Evolutionary conservation across 1,140 invertebrate species (phyloP).

Genomic region (Drosophila trapezifrons): DNA sequence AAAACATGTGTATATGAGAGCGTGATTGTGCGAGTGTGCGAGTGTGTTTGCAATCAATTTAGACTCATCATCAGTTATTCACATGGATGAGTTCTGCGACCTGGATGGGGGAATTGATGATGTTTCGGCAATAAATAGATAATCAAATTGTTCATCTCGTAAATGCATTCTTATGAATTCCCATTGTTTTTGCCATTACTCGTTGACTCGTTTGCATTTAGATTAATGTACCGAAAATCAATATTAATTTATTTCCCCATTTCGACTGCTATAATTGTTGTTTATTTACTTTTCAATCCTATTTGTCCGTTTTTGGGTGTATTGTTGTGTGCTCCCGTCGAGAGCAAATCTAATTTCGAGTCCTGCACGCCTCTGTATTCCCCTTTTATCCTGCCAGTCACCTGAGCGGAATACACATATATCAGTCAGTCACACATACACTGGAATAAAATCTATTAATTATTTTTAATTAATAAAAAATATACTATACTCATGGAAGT

Average conservation of each 20-base stretch:
- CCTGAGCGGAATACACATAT: conserved; percentile 11
- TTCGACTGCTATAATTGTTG: conserved; percentile 49
- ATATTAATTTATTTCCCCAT: conserved; percentile 41
- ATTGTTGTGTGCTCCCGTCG: conserved; percentile 19
- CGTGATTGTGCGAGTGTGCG: not conserved
- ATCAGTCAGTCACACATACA: conserved; percentile 19
- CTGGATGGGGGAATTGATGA: conserved; percentile 4
- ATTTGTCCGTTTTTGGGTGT: conserved; percentile 33
- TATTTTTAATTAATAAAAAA: not conserved
- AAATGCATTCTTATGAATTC: conserved; percentile 27
- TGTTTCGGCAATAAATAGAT: conserved; percentile 38
- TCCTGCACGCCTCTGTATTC: conserved; percentile 31
- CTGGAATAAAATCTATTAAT: not conserved
- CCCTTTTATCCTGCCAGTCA: not conserved
- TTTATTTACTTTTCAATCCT: conserved; percentile 47
- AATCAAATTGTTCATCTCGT: conserved; percentile 41
- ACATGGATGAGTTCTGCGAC: conserved; percentile 34
- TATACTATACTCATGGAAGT: no score
- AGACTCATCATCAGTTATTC: conserved; percentile 53
- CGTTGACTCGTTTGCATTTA: conserved; percentile 46
- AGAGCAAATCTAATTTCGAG: conserved; percentile 50
- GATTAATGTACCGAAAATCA: conserved; percentile 46
- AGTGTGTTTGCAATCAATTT: conserved; percentile 42
- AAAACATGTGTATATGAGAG: conserved; percentile 4
- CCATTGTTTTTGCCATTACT: conserved; percentile 39